phyloP scores from a whole-genome alignment of 53 echinoderm and acorn worm genomes.

The Holothuria leucospilota region DNA sequence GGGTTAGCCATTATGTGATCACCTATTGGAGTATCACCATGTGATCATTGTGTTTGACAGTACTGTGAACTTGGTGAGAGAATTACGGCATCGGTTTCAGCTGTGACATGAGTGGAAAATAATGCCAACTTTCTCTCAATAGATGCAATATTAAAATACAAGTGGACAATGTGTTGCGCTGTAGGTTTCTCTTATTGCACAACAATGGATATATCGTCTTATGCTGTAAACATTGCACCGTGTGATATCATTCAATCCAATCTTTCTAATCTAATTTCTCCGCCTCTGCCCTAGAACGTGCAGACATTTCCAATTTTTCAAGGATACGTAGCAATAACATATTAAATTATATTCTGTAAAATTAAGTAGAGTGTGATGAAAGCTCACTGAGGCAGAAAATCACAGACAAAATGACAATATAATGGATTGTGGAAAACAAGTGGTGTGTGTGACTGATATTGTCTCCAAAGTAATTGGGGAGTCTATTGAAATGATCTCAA shows the following conservation, averaged over 20 bases:
- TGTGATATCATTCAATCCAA: constrained; percentile 47
- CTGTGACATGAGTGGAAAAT: no score
- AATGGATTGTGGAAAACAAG: constrained; percentile 35
- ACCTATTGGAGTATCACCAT: no score
- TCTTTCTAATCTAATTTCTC: constrained; percentile 40
- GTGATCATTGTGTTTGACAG: no score
- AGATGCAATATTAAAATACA: no score
- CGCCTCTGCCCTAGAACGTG: constrained; percentile 40
- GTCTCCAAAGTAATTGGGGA: constrained; percentile 23
- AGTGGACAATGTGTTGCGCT: no score
- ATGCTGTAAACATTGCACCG: background rate
- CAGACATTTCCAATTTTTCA: constrained; percentile 48
- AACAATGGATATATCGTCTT: no score
- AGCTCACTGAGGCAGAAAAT: constrained; percentile 24
- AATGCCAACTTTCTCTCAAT: no score
- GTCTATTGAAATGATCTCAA: constrained; percentile 17
- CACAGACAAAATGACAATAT: constrained; percentile 45
- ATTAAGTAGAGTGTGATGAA: constrained; percentile 49
- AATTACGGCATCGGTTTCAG: no score
- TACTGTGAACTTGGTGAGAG: no score
- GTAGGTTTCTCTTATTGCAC: no score
- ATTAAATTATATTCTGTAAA: constrained; percentile 44
- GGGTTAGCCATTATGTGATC: no score
- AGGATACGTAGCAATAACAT: constrained; percentile 50
- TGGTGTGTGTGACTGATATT: constrained; percentile 38